Evolutionary conservation across 2,797 vertebrate genomes (phyloP).

Genomic region (Sebastes dallii): DNA sequence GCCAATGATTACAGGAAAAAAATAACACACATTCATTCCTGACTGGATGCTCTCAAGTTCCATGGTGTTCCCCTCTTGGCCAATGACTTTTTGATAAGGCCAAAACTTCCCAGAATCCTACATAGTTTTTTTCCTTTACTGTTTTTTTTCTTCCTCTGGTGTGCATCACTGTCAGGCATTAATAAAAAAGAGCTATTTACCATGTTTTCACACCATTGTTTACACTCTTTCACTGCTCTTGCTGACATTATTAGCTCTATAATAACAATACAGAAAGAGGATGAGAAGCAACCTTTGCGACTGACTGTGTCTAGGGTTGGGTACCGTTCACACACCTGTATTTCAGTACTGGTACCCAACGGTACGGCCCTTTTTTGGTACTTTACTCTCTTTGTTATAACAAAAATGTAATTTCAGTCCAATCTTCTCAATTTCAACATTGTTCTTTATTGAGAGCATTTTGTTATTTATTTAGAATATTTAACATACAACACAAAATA

Average conservation of each 20-base stretch:
- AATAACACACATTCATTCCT: constrained; percentile 18
- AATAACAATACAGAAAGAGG: not conserved
- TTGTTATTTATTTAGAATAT: not conserved
- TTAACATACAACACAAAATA: not conserved
- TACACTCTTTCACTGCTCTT: not conserved
- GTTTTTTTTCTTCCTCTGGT: not conserved
- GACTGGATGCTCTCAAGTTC: constrained; percentile 26
- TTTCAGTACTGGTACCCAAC: not conserved
- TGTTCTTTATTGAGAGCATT: not conserved
- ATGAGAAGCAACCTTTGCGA: not conserved
- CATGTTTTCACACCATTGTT: constrained; percentile 7
- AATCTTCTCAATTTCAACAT: too few relatives aligned
- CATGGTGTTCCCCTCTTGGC: not conserved
- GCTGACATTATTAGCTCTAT: constrained; percentile 6
- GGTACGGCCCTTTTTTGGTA: not conserved
- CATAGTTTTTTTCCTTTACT: not conserved
- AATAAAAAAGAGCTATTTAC: not conserved
- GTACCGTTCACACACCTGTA: not conserved
- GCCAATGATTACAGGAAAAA: constrained; percentile 37
- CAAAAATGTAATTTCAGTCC: too few relatives aligned
- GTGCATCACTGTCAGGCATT: not conserved
- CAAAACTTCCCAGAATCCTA: not conserved
- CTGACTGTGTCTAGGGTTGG: not conserved
- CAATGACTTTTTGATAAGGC: not conserved
- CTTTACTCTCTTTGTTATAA: too few relatives aligned